Evolutionary conservation across 2,113 vertebrate genomes (phyloP).

Genomic region (Eulemur rufifrons): DNA sequence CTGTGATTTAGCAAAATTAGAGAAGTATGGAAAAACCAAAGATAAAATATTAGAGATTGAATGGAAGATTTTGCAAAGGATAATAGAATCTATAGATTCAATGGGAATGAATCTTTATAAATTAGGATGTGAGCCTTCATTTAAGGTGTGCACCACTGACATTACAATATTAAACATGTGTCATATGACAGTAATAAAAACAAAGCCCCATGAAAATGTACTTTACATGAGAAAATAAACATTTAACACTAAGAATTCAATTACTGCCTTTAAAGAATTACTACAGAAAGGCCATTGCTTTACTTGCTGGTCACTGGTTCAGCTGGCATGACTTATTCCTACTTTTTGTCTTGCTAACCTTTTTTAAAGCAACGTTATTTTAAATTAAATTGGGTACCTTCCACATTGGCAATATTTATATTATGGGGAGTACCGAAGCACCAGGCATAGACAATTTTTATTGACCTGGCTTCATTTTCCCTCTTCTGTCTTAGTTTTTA

Average conservation of each 20-base stretch:
- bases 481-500: background rate
- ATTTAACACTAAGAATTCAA: conserved; percentile 25
- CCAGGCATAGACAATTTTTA: background rate
- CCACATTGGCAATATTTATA: background rate
- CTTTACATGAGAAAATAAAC: conserved; percentile 32
- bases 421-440: background rate
- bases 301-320: background rate
- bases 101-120: background rate
- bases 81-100: background rate
- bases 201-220: background rate
- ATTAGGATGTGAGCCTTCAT: background rate
- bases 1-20: background rate
- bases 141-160: background rate
- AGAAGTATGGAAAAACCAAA: background rate
- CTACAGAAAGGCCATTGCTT: background rate
- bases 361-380: conserved; percentile 48
- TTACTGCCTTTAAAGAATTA: conserved; percentile 23
- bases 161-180: background rate
- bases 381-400: conserved; percentile 24
- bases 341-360: conserved; percentile 9
- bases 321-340: background rate
- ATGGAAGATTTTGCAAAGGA: background rate
- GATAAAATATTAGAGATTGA: background rate
- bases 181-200: background rate
- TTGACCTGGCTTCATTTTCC: background rate